Conservation (phyloP, 2,888 invertebrate genomes). For the Dendrolimus houi region DNA sequence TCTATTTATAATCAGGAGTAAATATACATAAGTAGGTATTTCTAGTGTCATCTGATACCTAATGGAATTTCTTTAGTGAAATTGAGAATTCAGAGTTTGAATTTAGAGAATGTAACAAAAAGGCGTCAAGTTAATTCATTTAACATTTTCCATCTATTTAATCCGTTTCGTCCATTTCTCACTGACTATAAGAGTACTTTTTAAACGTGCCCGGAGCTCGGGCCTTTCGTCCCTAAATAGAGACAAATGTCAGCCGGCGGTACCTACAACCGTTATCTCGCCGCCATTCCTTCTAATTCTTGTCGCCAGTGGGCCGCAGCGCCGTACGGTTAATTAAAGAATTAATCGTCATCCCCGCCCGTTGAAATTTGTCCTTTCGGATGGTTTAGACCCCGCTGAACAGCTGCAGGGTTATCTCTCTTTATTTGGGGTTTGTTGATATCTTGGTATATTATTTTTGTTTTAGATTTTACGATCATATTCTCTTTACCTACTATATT, state of each 20-base stretch:
- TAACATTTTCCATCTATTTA: neutral
- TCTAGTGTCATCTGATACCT: neutral
- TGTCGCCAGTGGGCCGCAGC: constrained; percentile 37
- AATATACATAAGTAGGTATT: no score
- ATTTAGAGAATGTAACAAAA: neutral
- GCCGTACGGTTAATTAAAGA: constrained; percentile 62
- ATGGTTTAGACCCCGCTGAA: neutral
- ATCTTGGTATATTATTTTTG: no score
- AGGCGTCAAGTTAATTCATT: neutral
- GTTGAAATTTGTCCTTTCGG: constrained; percentile 40
- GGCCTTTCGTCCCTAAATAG: constrained; percentile 27
- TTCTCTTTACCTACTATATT: no score
- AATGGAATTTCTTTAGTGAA: neutral
- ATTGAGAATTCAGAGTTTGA: neutral
- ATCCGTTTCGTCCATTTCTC: neutral
- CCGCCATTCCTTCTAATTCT: constrained; percentile 59
- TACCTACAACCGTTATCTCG: constrained; percentile 41
- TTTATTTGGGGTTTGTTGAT: neutral
- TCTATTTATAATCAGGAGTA: no score
- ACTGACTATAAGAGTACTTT: neutral
- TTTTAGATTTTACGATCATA: no score
- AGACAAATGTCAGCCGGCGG: constrained; percentile 44
- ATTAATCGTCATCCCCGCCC: constrained; percentile 43
- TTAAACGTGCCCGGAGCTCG: neutral
- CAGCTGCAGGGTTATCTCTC: neutral